These are phyloP conservation scores for Tragelaphus strepsiceros DNA, from an alignment of 2,113 vertebrate genomes.

Conservation along the genomic window DNA sequence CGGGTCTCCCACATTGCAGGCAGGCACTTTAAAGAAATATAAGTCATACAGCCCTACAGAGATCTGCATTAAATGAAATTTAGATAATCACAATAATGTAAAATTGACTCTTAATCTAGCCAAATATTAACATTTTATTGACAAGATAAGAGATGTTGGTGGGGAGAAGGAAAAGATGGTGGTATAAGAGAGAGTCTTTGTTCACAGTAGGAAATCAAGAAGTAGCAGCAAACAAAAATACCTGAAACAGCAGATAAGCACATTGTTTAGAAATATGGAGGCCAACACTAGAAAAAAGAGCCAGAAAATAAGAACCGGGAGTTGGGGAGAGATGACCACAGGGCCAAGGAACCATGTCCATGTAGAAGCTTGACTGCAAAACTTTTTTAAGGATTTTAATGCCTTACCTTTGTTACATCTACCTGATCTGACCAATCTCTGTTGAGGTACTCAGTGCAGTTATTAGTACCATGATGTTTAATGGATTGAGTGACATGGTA, in stretches of 20 bases:
- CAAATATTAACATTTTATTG: background rate
- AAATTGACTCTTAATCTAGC: background rate
- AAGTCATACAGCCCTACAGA: background rate
- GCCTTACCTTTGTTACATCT: slow-evolving; percentile 93
- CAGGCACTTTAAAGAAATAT: background rate
- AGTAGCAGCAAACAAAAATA: background rate
- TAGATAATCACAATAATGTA: background rate
- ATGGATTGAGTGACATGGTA: slow-evolving; percentile 90
- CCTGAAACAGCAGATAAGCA: background rate
- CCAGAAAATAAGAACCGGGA: accelerated
- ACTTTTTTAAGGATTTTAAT: background rate
- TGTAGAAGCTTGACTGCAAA: background rate
- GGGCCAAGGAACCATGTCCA: accelerated
- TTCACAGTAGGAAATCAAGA: background rate
- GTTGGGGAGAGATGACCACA: background rate
- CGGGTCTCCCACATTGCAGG: too few relatives aligned
- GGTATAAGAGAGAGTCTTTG: background rate
- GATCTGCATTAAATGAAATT: background rate
- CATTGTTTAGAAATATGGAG: background rate
- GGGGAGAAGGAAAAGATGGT: background rate
- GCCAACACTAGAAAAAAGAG: background rate
- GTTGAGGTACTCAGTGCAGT: slow-evolving; percentile 82
- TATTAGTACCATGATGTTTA: slow-evolving; percentile 80
- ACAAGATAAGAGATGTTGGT: background rate
- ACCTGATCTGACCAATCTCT: slow-evolving; percentile 95